Percentiles rank a stretch among this genome's conserved stretches.
These are phyloP conservation scores for Heliconius ethilla DNA, from an alignment of 2,888 invertebrate genomes.

Conservation along the genomic window DNA sequence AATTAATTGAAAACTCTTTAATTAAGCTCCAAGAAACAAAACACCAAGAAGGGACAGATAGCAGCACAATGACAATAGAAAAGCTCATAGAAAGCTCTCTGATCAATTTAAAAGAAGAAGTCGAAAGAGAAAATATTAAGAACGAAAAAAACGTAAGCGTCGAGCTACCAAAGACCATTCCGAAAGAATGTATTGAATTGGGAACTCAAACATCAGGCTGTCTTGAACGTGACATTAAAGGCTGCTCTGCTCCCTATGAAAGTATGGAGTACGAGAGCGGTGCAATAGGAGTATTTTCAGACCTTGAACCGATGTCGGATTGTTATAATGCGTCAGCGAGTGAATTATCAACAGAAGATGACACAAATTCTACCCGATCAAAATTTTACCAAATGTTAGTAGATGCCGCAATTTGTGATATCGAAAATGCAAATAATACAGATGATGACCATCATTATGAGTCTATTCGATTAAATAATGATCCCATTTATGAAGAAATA, in stretches of 20 bases:
- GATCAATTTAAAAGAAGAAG: slow-evolving; percentile 71
- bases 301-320: slow-evolving; percentile 84
- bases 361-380: slow-evolving; percentile 83
- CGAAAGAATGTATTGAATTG: slow-evolving; percentile 50
- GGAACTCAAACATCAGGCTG: slow-evolving; percentile 54
- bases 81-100: slow-evolving; percentile 78
- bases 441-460: slow-evolving; percentile 88
- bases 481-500: slow-evolving; percentile 91
- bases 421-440: slow-evolving; percentile 83
- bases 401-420: slow-evolving; percentile 86
- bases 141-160: slow-evolving; percentile 57
- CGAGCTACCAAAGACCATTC: slow-evolving; percentile 47
- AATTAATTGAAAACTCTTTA: slow-evolving; percentile 85
- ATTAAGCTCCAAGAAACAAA: slow-evolving; percentile 81
- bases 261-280: slow-evolving; percentile 87
- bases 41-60: slow-evolving; percentile 73
- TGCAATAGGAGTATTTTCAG: slow-evolving; percentile 77
- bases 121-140: slow-evolving; percentile 55
- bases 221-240: slow-evolving; percentile 76
- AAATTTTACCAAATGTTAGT: slow-evolving; percentile 89
- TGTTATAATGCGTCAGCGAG: slow-evolving; percentile 87
- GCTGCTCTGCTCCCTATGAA: slow-evolving; percentile 88
- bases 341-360: slow-evolving; percentile 85
- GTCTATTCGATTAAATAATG: slow-evolving; percentile 84
- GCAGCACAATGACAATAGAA: slow-evolving; percentile 73